Conservation (phyloP, 2,888 invertebrate species). For the Anthophora plumipes region DNA sequence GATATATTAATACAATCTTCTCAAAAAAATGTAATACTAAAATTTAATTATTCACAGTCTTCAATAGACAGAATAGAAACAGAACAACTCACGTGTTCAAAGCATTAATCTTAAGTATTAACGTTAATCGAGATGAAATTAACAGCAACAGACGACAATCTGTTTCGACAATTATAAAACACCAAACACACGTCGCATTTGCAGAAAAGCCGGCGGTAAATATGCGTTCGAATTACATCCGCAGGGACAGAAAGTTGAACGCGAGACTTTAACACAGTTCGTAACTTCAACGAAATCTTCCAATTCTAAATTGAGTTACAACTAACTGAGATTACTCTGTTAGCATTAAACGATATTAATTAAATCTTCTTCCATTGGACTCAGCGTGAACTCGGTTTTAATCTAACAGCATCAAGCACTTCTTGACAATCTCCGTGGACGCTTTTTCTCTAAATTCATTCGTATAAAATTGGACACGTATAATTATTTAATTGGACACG, state of each 20-base stretch:
- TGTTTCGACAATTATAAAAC: neutral
- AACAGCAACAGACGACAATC: no score
- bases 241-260: neutral
- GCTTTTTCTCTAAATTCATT: neutral
- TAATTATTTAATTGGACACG: no score
- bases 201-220: neutral
- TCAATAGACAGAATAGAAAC: no score
- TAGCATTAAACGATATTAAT: neutral
- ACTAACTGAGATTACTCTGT: neutral
- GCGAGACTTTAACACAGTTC: neutral
- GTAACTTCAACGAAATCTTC: neutral
- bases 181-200: neutral
- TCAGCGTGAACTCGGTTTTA: neutral
- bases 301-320: conserved; percentile 9
- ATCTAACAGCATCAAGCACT: neutral
- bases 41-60: no score
- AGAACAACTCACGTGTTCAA: no score
- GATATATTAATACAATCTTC: no score
- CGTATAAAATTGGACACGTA: no score
- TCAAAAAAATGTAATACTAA: no score
- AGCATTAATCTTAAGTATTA: no score
- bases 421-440: neutral
- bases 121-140: no score
- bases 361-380: neutral
- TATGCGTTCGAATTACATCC: neutral